These are phyloP conservation scores for Pseudorhombus dupliciocellatus DNA, from an alignment of 2,113 vertebrate species.

Conservation along the genomic window DNA sequence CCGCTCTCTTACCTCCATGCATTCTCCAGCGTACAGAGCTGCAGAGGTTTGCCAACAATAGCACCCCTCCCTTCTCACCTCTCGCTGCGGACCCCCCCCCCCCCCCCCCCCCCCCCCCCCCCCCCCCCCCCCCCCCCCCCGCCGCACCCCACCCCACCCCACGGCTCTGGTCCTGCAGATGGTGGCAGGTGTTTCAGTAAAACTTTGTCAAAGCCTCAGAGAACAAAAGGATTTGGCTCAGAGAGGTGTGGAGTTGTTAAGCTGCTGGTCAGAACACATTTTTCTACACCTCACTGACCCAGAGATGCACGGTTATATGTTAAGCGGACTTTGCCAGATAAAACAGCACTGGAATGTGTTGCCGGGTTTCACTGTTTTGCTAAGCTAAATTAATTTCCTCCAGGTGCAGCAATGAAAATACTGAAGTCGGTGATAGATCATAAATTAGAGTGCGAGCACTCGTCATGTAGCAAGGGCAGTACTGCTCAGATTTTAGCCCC, in stretches of 20 bases:
- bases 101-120: constrained; percentile 17
- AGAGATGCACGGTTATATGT: constrained; percentile 16
- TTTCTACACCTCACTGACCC: not conserved
- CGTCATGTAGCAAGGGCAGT: constrained; percentile 3
- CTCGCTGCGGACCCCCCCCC: not conserved
- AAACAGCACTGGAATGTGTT: constrained; percentile 31
- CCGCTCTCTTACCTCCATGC: constrained; percentile 58
- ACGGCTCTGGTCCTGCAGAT: not conserved
- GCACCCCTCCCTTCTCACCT: constrained; percentile 5
- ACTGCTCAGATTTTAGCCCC: not conserved
- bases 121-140: not conserved
- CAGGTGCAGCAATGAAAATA: constrained; percentile 43
- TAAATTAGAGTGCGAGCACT: not conserved
- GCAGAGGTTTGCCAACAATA: constrained; percentile 67
- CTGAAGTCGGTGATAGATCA: constrained; percentile 6
- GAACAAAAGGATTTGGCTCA: not conserved
- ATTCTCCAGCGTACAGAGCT: constrained; percentile 56
- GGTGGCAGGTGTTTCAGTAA: constrained; percentile 55
- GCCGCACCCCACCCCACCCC: constrained; percentile 8
- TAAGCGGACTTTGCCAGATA: constrained; percentile 29
- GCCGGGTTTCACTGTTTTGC: constrained; percentile 45
- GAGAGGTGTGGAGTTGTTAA: not conserved
- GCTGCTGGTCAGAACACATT: not conserved
- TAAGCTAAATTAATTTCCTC: constrained; percentile 55
- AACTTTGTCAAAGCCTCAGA: not conserved